Percentiles rank a stretch among this genome's conserved stretches.
phyloP scores from a whole-genome alignment of 2,888 invertebrate species.

The Junonia oenone region DNA sequence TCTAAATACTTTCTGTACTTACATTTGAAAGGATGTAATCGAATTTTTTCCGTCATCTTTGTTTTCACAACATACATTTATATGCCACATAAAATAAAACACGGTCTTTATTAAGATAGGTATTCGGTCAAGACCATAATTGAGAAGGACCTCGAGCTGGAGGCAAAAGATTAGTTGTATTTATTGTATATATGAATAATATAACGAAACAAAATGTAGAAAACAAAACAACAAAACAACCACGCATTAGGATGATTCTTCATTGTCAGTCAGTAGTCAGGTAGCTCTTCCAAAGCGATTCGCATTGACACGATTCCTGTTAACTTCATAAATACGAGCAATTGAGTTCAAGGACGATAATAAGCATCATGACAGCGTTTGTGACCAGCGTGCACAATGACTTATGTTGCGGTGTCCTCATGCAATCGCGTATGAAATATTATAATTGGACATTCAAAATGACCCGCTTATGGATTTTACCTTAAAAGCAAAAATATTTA shows the following conservation, averaged over 20 bases:
- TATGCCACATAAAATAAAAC: not conserved
- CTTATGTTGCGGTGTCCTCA: constrained; percentile 67
- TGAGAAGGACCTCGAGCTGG: constrained; percentile 28
- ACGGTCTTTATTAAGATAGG: constrained; percentile 13
- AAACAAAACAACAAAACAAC: not conserved
- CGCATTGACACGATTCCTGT: constrained; percentile 74
- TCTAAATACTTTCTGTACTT: too few species aligned
- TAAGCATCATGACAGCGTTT: constrained; percentile 65
- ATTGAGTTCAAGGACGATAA: constrained; percentile 76
- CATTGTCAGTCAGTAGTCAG: constrained; percentile 49
- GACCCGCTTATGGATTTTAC: constrained; percentile 30
- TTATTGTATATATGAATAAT: constrained; percentile 19
- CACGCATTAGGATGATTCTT: constrained; percentile 27
- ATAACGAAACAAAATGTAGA: constrained; percentile 8
- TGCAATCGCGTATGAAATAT: constrained; percentile 72
- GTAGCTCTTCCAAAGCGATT: constrained; percentile 55
- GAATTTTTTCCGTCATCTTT: too few species aligned
- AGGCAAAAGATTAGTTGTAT: constrained; percentile 27
- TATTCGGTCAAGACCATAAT: constrained; percentile 30
- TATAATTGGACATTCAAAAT: constrained; percentile 66
- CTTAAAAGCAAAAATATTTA: constrained; percentile 3
- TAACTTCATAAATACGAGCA: constrained; percentile 69
- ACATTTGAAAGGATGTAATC: too few species aligned
- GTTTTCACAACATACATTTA: not conserved
- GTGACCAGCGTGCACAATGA: constrained; percentile 77